Percentiles rank a stretch among this genome's conserved stretches.
These are phyloP conservation scores for Caenorhabditis sinica DNA, from an alignment of 2,888 invertebrate genomes.

Conservation along the genomic window DNA sequence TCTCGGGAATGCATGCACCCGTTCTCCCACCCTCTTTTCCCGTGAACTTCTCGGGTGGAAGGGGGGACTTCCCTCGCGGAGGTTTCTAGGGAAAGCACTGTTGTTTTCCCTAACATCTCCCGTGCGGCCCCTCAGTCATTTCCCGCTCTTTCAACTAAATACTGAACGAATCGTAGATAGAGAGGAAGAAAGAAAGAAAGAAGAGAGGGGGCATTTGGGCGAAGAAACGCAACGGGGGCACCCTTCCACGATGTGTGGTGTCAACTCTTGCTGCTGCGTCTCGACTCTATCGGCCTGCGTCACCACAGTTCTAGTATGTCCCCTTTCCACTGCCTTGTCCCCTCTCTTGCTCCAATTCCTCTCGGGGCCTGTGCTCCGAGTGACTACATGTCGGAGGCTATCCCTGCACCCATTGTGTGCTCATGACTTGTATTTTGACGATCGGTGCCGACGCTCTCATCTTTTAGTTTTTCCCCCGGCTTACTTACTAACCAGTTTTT, in stretches of 20 bases:
- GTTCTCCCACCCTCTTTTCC: conserved; percentile 5
- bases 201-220: background rate
- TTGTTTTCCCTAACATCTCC: background rate
- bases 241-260: conserved; percentile 27
- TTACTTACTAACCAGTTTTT: background rate
- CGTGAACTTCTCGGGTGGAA: background rate
- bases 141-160: conserved; percentile 13
- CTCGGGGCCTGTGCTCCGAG: too few relatives aligned
- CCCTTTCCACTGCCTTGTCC: background rate
- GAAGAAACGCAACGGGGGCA: background rate
- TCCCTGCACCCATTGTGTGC: conserved; percentile 63
- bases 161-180: conserved; percentile 24
- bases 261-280: conserved; percentile 4
- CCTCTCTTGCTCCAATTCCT: conserved; percentile 5
- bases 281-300: conserved; percentile 8
- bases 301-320: conserved; percentile 21
- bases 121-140: conserved; percentile 11
- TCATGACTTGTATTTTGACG: conserved; percentile 61
- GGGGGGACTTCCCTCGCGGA: conserved; percentile 26
- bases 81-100: conserved; percentile 15
- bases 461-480: conserved; percentile 19
- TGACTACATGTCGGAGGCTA: background rate
- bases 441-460: conserved; percentile 23
- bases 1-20: too few relatives aligned
- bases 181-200: conserved; percentile 9